Conservation (phyloP, 2,888 invertebrate genomes). For the Agrochola circellaris region DNA sequence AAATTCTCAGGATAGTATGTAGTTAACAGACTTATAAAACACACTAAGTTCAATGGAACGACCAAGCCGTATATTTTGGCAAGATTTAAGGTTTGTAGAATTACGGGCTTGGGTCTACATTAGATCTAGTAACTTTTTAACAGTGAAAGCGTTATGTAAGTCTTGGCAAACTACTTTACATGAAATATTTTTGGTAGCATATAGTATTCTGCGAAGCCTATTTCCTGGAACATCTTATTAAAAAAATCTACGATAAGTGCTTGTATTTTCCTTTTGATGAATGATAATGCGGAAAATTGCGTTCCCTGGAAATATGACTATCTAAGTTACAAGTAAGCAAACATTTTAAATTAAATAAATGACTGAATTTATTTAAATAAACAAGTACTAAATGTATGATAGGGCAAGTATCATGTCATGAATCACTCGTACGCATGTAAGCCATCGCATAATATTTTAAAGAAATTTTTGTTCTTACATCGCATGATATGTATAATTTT, state of each 20-base stretch:
- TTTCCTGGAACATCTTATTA: not conserved
- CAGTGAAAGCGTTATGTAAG: too few species aligned
- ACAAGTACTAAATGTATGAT: constrained; percentile 11
- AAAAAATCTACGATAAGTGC: not conserved
- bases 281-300: not conserved
- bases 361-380: constrained; percentile 9
- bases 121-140: too few species aligned
- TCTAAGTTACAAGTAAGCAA: not conserved
- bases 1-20: too few species aligned
- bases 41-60: too few species aligned
- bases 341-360: constrained; percentile 20
- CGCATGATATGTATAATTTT: constrained; percentile 61
- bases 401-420: constrained; percentile 24
- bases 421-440: constrained; percentile 39
- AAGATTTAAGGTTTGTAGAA: too few species aligned
- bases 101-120: too few species aligned
- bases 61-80: too few species aligned
- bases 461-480: constrained; percentile 45
- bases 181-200: too few species aligned
- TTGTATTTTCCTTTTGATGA: not conserved
- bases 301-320: too few species aligned
- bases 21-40: too few species aligned
- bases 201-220: not conserved
- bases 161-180: too few species aligned
- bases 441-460: constrained; percentile 42